Evolutionary conservation across 2,888 invertebrate genomes (phyloP).

Genomic region (Tachystola acroxantha): DNA sequence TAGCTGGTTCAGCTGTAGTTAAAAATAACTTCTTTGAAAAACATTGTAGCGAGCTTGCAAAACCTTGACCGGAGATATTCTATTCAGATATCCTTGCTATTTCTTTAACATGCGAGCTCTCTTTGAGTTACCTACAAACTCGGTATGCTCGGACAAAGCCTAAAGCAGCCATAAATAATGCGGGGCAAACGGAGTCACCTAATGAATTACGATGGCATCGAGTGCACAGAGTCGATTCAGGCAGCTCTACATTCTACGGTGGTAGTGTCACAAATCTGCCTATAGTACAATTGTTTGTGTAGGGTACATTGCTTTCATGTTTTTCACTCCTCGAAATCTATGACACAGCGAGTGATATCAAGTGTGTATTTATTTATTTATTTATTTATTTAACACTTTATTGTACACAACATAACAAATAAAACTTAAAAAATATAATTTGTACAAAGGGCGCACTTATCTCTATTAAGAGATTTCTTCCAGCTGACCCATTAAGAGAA

Average conservation of each 20-base stretch:
- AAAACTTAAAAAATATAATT: too few species aligned
- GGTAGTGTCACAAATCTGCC: too few species aligned
- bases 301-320: too few species aligned
- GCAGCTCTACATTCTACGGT: background rate
- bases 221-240: conserved; percentile 27
- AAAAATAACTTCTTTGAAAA: conserved; percentile 30
- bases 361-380: too few species aligned
- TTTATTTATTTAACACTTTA: too few species aligned
- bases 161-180: conserved; percentile 64
- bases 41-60: conserved; percentile 32
- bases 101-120: conserved; percentile 30
- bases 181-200: conserved; percentile 54
- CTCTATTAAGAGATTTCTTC: too few species aligned
- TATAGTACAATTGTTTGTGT: too few species aligned
- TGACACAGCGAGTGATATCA: too few species aligned
- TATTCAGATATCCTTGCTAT: conserved; percentile 62
- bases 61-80: conserved; percentile 52
- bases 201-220: conserved; percentile 66
- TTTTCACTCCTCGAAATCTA: too few species aligned
- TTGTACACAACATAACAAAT: too few species aligned
- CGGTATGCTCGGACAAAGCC: conserved; percentile 56
- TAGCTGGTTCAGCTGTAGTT: conserved; percentile 23
- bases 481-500: too few species aligned
- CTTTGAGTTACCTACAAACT: conserved; percentile 40
- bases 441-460: too few species aligned